phyloP scores from a whole-genome alignment of 2,888 invertebrate species.

The Cantharis flavilabris region DNA sequence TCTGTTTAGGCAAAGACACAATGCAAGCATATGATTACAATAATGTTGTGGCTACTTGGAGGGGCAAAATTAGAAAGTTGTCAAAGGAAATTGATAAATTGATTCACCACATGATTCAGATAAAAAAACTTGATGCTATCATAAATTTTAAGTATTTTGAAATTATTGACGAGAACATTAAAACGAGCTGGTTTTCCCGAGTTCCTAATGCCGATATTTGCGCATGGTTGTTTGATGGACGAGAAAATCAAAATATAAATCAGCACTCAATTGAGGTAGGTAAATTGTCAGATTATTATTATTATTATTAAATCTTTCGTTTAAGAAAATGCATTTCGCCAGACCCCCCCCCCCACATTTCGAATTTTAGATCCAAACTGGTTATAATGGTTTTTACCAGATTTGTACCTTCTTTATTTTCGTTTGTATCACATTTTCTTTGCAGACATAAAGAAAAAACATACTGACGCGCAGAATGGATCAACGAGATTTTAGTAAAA shows the following conservation, averaged over 20 bases:
- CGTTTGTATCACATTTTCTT: too few relatives aligned
- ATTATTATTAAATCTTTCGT: too few relatives aligned
- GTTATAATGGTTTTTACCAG: too few relatives aligned
- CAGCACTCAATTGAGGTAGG: neutral
- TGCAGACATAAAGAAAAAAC: too few relatives aligned
- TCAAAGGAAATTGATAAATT: constrained; percentile 5
- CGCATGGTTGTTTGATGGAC: constrained; percentile 39
- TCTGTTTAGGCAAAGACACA: constrained; percentile 55
- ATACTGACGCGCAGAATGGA: too few relatives aligned
- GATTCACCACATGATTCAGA: constrained; percentile 26
- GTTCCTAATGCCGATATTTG: constrained; percentile 32
- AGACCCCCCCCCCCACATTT: too few relatives aligned
- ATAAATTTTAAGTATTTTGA: constrained; percentile 37
- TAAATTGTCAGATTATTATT: too few relatives aligned
- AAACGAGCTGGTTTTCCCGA: constrained; percentile 51
- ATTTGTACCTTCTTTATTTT: too few relatives aligned
- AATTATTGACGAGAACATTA: constrained; percentile 37
- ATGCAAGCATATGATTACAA: neutral
- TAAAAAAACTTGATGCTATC: constrained; percentile 51
- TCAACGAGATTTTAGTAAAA: too few relatives aligned
- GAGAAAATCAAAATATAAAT: too few relatives aligned
- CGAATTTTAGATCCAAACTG: too few relatives aligned
- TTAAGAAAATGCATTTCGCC: too few relatives aligned
- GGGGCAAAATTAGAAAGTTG: neutral
- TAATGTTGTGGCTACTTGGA: neutral